Evolutionary conservation across 2,113 vertebrate genomes (phyloP).

Genomic region (Alligator mississippiensis): DNA sequence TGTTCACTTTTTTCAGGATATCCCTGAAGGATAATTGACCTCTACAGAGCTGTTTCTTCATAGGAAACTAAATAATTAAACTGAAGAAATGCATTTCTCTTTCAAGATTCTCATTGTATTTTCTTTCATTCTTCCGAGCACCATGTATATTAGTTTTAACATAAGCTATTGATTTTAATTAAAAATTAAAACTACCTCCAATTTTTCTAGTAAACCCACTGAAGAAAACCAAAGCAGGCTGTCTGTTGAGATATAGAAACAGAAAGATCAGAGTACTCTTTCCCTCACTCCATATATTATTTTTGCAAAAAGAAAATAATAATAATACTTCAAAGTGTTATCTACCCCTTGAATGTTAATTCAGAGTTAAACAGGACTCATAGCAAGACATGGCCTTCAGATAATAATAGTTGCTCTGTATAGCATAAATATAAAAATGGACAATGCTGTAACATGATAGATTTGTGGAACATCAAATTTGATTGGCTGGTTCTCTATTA

Average conservation of each 20-base stretch:
- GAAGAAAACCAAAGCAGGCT: constrained; percentile 30
- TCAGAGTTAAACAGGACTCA: neutral
- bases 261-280: constrained; percentile 17
- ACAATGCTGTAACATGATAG: neutral
- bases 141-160: constrained; percentile 24
- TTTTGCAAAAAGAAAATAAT: no score
- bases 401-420: neutral
- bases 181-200: constrained; percentile 44
- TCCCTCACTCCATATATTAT: neutral
- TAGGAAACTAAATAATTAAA: constrained; percentile 81
- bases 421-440: neutral
- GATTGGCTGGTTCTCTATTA: constrained; percentile 39
- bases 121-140: constrained; percentile 40
- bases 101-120: constrained; percentile 53
- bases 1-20: constrained; percentile 81
- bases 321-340: accelerated
- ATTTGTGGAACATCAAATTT: neutral
- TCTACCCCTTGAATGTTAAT: neutral
- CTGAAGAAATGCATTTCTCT: constrained; percentile 73
- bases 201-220: constrained; percentile 50
- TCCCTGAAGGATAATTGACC: constrained; percentile 79
- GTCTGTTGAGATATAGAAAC: constrained; percentile 17
- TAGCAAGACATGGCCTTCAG: neutral
- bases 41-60: constrained; percentile 74
- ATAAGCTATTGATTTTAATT: constrained; percentile 57